phyloP scores from a whole-genome alignment of 2,888 invertebrate species.

The Papilio demoleus region DNA sequence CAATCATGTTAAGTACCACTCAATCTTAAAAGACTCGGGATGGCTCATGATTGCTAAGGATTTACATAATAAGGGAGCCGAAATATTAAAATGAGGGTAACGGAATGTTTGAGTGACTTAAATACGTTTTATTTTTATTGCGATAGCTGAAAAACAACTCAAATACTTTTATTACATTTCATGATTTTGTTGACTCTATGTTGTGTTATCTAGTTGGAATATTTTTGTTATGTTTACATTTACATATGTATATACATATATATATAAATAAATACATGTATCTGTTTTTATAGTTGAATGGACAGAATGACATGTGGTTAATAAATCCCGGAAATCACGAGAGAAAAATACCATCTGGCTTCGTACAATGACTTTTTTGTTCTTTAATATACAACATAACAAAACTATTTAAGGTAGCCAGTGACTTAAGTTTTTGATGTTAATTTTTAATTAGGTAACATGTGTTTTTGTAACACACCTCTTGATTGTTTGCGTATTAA shows the following conservation, averaged over 20 bases:
- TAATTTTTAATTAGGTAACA: background rate
- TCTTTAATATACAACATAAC: background rate
- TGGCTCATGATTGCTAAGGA: constrained; percentile 31
- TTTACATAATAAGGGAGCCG: constrained; percentile 34
- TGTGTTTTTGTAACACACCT: background rate
- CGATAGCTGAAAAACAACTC: background rate
- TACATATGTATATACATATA: background rate
- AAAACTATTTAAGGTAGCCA: background rate
- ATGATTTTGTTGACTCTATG: background rate
- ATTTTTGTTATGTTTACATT: background rate
- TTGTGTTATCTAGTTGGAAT: background rate
- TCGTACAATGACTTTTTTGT: background rate
- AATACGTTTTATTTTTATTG: constrained; percentile 30
- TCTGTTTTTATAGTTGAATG: no score
- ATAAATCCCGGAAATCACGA: constrained; percentile 3
- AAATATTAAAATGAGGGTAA: constrained; percentile 34
- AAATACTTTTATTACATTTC: background rate
- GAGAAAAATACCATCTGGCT: background rate
- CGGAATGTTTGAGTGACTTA: constrained; percentile 23
- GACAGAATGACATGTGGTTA: background rate
- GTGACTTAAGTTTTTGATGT: background rate
- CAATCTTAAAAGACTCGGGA: constrained; percentile 34
- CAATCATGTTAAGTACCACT: constrained; percentile 37
- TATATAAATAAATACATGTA: background rate
- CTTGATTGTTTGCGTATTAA: background rate